Evolutionary conservation across 2,113 vertebrate species (phyloP), one percentile per base, ranked within the genome.

Genomic region (Ictalurus furcatus): DNA sequence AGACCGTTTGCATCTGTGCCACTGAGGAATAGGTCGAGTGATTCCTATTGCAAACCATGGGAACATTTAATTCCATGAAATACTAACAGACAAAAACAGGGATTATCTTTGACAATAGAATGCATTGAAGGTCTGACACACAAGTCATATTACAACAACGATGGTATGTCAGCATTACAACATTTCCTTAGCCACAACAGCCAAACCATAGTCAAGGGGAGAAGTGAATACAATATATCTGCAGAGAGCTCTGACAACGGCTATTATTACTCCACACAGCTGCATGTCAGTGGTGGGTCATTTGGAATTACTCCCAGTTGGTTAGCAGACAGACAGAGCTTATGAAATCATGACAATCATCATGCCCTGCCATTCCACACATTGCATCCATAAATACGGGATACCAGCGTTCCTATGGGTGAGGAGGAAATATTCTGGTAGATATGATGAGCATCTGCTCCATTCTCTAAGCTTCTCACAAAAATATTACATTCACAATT

Each of bases 291-390:
- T 28, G 14, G 21, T 52, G 52, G 85, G 73, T 71, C 54, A 90
- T 65, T 76, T 87, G 85, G 85, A 80, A 65, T 67, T 21, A 81
- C 76, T 80, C 59, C 59, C 44, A 37, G 78, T 88, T 69, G 17
- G 28, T 69, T 30, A 88, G 61, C 63, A 85, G 84, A 85, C 84
- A 48, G 40, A 69, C 61, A 28, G 69, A 48, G 76, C n/a, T 85
- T 73, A 61, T 73, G 34, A 54, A 88, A 88, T 44, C 81, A 67
- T 88, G 40, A 56, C 67, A 84, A 40, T 58, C 44, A 80, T 74
- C 89, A 90, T 85, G 23, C 89, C 85, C 85, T 73, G 59, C 56
- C 87, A 89, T 91, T 90, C 89, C 87, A 90, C 65, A 89, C 85
- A 89, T 90, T 69, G 78, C 85, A 87, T 67, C 85, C 44, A 79